Percentiles rank a stretch among this genome's conserved stretches.
phyloP scores from a whole-genome alignment of 2,888 invertebrate species.

The Germaria angustata region DNA sequence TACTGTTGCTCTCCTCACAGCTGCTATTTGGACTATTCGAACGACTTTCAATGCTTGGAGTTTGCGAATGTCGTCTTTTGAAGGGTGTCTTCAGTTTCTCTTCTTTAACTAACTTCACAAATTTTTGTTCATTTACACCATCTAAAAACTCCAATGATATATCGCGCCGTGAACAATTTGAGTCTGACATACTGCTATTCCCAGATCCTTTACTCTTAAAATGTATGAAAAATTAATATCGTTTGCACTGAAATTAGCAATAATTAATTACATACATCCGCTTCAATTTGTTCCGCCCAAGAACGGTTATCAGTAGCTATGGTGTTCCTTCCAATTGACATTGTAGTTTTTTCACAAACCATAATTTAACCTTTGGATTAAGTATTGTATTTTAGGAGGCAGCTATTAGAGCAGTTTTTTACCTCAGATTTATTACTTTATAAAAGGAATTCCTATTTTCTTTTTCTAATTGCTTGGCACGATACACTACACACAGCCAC shows the following conservation, averaged over 20 bases:
- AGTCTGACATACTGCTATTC: slow-evolving; percentile 48
- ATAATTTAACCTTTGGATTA: slow-evolving; percentile 29
- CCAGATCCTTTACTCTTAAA: slow-evolving; percentile 41
- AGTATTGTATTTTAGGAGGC: background rate
- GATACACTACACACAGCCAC: background rate
- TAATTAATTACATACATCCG: slow-evolving; percentile 30
- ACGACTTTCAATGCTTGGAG: slow-evolving; percentile 75
- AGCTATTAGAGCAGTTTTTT: background rate
- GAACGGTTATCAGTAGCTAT: slow-evolving; percentile 4
- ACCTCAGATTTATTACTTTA: background rate
- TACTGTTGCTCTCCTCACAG: slow-evolving; percentile 64
- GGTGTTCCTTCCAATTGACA: slow-evolving; percentile 43
- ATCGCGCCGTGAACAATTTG: slow-evolving; percentile 56
- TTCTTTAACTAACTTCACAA: slow-evolving; percentile 77
- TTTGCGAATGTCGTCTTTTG: slow-evolving; percentile 78
- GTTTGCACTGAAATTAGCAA: background rate
- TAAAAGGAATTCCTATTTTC: background rate
- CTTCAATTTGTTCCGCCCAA: slow-evolving; percentile 57
- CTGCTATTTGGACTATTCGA: slow-evolving; percentile 75
- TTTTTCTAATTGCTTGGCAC: background rate
- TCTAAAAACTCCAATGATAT: slow-evolving; percentile 73
- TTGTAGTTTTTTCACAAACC: slow-evolving; percentile 37
- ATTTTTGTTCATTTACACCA: slow-evolving; percentile 78
- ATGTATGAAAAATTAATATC: background rate
- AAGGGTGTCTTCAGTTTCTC: slow-evolving; percentile 79